Evolutionary conservation across 2,888 invertebrate species (phyloP), one percentile per base, ranked within the genome.

Genomic region (Scaptomyza cyrtandrae): DNA sequence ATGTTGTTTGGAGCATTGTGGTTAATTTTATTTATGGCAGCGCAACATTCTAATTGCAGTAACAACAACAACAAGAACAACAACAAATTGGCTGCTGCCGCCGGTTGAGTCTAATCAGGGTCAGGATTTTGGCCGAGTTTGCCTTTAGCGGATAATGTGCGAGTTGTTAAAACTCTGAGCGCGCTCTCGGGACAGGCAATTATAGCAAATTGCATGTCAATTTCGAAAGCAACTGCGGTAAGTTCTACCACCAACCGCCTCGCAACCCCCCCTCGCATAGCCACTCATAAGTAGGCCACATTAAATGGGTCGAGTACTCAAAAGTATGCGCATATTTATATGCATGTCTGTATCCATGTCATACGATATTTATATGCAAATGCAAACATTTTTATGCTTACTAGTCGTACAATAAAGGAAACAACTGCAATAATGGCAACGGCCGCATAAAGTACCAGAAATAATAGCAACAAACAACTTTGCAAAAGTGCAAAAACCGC

Each of bases 341-440:
- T 39, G 3, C 27, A 43, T 24, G 13, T 13, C 10, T n/a, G 13
- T 6, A 52, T 13, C 16, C 24, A 11, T 35, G 14, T 35, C 16
- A 19, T 53, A 50, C 35, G 9, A 35, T 65, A 58, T 71, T 45
- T 60, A 58, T 49, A 64, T 71, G 62, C 31, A 75, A 71, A 71
- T 75, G 67, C 62, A 71, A 67, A 75, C 68, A 75, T 70, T 76
- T 75, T 77, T 70, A 59, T 67, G 62, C 52, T 76, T 73, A 55
- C 77, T 59, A 68, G 62, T 76, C 54, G 60, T 74, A 65, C 75
- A 84, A 85, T 85, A 86, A 85, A 76, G 71, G 80, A 85, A 85
- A 85, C 82, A 82, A 87, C 71, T 85, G 85, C 86, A 85, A 85
- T 85, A 85, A 85, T 87, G 83, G 86, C 74, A 70, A 56, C 48